A percentile compares a stretch with the other conserved stretches of the same genome.
Evolutionary conservation across 2,888 invertebrate genomes (phyloP).

Genomic region (Xanthorhoe spadicearia): DNA sequence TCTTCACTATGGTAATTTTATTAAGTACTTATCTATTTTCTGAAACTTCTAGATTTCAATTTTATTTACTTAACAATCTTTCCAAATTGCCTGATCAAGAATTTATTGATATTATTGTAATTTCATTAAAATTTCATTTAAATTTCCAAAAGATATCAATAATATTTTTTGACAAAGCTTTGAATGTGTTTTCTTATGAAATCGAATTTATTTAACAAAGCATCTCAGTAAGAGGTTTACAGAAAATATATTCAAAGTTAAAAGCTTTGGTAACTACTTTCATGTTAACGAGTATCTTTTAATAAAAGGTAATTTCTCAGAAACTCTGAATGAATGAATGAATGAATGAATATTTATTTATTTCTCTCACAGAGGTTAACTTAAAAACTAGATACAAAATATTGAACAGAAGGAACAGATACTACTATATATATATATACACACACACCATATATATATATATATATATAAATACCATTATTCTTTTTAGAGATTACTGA

Average conservation of each 20-base stretch:
- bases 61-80: background rate
- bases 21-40: background rate
- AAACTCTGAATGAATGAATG: too few relatives aligned
- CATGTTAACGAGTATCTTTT: background rate
- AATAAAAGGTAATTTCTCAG: background rate
- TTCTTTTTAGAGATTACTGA: too few relatives aligned
- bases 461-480: too few relatives aligned
- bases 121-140: background rate
- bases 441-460: too few relatives aligned
- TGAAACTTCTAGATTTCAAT: background rate
- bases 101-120: slow-evolving; percentile 7
- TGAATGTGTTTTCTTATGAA: background rate
- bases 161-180: background rate
- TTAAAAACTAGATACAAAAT: too few relatives aligned
- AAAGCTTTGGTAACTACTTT: background rate
- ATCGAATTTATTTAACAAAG: slow-evolving; percentile 5
- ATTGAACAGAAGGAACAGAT: too few relatives aligned
- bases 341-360: too few relatives aligned
- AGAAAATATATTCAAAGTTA: slow-evolving; percentile 1
- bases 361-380: too few relatives aligned
- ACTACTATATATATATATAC: too few relatives aligned
- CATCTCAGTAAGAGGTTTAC: background rate
- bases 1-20: too few relatives aligned
- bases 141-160: slow-evolving; percentile 8
- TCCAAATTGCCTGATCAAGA: slow-evolving; percentile 16